Evolutionary conservation across 2,888 invertebrate genomes (phyloP).

Genomic region (Pristionchus exspectatus): DNA sequence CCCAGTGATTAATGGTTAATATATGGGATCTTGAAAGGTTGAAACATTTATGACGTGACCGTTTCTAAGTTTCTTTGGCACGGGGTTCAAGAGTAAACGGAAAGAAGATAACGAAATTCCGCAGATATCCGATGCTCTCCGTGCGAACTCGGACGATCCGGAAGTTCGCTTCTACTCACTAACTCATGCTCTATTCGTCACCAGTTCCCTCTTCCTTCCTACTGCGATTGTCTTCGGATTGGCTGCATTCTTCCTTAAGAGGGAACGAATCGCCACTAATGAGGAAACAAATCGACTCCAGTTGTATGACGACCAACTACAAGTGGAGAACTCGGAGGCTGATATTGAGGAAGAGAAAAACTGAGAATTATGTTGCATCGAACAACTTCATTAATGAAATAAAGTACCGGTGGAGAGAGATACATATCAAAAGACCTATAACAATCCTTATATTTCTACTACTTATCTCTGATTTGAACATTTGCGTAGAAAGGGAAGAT

Average conservation of each 20-base stretch:
- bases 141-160: not conserved
- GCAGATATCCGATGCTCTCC: conserved; percentile 25
- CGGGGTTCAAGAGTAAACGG: not conserved
- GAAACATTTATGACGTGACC: too few species aligned
- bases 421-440: not conserved
- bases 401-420: too few species aligned
- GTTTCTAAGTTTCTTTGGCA: not conserved
- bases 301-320: not conserved
- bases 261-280: not conserved
- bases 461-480: too few species aligned
- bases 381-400: too few species aligned
- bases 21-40: too few species aligned
- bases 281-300: conserved; percentile 7
- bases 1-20: too few species aligned
- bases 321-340: not conserved
- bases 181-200: conserved; percentile 15
- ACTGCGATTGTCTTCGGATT: not conserved
- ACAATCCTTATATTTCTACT: too few species aligned
- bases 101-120: too few species aligned
- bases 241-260: conserved; percentile 8
- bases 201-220: conserved; percentile 16
- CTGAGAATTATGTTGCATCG: not conserved
- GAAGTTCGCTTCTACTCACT: conserved; percentile 25
- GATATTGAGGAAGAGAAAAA: not conserved
- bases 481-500: too few species aligned